These are phyloP conservation scores for Drosophila pseudoobscura DNA, from an alignment of 1,140 invertebrate species.

Conservation along the genomic window DNA sequence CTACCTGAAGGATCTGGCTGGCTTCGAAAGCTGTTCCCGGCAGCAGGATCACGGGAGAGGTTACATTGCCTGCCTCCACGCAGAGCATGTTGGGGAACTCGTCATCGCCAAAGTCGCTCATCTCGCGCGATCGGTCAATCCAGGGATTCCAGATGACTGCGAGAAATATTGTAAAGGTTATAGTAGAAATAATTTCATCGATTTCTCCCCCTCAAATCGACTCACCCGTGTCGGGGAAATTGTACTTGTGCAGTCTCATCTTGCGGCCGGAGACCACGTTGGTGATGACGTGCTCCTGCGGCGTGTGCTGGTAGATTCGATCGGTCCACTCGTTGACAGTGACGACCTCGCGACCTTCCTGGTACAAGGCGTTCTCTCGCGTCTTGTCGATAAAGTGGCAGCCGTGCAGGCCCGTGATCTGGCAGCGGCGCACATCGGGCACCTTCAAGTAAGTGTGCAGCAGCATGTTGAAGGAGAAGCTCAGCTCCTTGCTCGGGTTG, in stretches of 20 bases:
- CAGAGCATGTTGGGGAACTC: slow-evolving; percentile 98
- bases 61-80: slow-evolving; percentile 96
- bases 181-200: neutral
- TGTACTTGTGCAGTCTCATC: slow-evolving; percentile 96
- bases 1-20: slow-evolving; percentile 82
- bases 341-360: slow-evolving; percentile 93
- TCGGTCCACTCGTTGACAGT: slow-evolving; percentile 96
- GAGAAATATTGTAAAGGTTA: neutral
- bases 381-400: slow-evolving; percentile 97
- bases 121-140: slow-evolving; percentile 95
- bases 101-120: slow-evolving; percentile 96
- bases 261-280: slow-evolving; percentile 95
- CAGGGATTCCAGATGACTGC: slow-evolving; percentile 98
- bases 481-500: slow-evolving; percentile 94
- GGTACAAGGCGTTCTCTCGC: slow-evolving; percentile 63
- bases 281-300: slow-evolving; percentile 95
- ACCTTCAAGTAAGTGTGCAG: slow-evolving; percentile 98
- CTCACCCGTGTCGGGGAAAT: slow-evolving; percentile 94
- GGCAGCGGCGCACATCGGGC: slow-evolving; percentile 94
- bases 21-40: slow-evolving; percentile 88
- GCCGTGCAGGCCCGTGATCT: slow-evolving; percentile 95
- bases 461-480: slow-evolving; percentile 96
- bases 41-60: slow-evolving; percentile 91
- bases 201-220: neutral
- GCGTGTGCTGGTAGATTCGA: slow-evolving; percentile 95